Evolutionary conservation across 2,888 invertebrate species (phyloP).

Genomic region (Rapana venosa): DNA sequence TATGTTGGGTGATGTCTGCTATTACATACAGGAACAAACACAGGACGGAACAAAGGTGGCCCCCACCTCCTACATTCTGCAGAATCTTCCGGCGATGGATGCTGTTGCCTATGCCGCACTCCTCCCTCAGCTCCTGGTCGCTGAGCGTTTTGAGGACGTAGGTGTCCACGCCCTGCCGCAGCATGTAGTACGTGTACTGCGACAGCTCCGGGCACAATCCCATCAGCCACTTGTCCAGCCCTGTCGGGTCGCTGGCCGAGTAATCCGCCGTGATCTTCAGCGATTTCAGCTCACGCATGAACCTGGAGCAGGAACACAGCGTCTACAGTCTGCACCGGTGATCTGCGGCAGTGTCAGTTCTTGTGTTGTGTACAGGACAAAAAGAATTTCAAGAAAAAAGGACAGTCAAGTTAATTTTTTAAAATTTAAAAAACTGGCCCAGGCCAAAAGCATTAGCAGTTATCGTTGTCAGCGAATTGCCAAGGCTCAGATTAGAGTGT

Average conservation of each 20-base stretch:
- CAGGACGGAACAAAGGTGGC: no score
- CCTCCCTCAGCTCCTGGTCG: slow-evolving; percentile 93
- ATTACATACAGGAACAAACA: no score
- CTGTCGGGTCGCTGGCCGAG: slow-evolving; percentile 93
- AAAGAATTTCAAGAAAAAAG: no score
- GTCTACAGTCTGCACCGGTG: neutral
- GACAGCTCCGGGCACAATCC: slow-evolving; percentile 92
- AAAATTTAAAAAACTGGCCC: no score
- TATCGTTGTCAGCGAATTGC: no score
- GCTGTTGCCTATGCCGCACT: slow-evolving; percentile 95
- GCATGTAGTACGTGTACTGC: slow-evolving; percentile 97
- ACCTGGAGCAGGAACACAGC: slow-evolving; percentile 80
- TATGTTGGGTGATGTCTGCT: no score
- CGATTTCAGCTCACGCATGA: slow-evolving; percentile 93
- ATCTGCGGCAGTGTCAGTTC: no score
- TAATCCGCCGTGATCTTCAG: slow-evolving; percentile 97
- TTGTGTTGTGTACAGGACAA: no score
- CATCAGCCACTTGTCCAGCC: slow-evolving; percentile 84
- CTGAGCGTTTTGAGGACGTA: slow-evolving; percentile 89
- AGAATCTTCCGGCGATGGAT: slow-evolving; percentile 95
- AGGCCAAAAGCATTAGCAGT: no score
- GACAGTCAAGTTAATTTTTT: no score
- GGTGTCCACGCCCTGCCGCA: slow-evolving; percentile 96
- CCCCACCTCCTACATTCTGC: slow-evolving; percentile 87
- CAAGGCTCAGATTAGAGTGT: no score